phyloP scores from a whole-genome alignment of 2,888 invertebrate genomes.

The Chaetoderma sp. region DNA sequence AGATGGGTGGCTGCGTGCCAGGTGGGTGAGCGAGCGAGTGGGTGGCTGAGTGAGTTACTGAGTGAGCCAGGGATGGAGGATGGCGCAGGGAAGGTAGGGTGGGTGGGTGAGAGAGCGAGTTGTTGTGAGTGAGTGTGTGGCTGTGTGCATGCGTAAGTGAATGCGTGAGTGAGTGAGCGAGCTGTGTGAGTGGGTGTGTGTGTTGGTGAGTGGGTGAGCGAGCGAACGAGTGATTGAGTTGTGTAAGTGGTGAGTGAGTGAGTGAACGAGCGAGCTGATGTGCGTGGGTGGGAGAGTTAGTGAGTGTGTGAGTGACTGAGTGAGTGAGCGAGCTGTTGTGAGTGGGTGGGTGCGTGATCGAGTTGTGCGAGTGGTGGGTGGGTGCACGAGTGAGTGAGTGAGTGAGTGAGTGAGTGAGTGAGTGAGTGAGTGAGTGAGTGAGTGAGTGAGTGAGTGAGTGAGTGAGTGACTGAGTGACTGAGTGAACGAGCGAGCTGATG shows the following conservation, averaged over 20 bases:
- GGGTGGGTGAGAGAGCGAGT: not conserved
- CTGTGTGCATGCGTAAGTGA: not conserved
- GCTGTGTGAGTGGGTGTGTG: not conserved
- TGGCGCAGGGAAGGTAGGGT: not conserved
- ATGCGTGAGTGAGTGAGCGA: not conserved
- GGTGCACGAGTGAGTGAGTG: too few relatives aligned
- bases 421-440: not conserved
- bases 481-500: too few relatives aligned
- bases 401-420: too few relatives aligned
- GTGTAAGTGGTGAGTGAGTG: not conserved
- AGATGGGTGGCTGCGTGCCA: not conserved
- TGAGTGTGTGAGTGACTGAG: not conserved
- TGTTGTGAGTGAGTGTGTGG: not conserved
- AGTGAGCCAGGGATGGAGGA: not conserved
- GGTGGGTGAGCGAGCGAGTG: not conserved
- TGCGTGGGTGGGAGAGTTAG: not conserved
- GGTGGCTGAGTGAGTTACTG: not conserved
- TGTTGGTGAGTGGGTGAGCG: too few relatives aligned
- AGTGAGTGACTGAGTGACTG: constrained; percentile 13
- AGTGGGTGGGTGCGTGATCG: too few relatives aligned
- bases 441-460: constrained; percentile 6
- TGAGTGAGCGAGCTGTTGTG: too few relatives aligned
- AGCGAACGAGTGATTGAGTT: not conserved
- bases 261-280: too few relatives aligned
- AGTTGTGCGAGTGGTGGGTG: too few relatives aligned